Percentiles rank a stretch among this genome's conserved stretches.
These are phyloP conservation scores for Globodera rostochiensis DNA, from an alignment of 1,140 invertebrate species.

Conservation along the genomic window DNA sequence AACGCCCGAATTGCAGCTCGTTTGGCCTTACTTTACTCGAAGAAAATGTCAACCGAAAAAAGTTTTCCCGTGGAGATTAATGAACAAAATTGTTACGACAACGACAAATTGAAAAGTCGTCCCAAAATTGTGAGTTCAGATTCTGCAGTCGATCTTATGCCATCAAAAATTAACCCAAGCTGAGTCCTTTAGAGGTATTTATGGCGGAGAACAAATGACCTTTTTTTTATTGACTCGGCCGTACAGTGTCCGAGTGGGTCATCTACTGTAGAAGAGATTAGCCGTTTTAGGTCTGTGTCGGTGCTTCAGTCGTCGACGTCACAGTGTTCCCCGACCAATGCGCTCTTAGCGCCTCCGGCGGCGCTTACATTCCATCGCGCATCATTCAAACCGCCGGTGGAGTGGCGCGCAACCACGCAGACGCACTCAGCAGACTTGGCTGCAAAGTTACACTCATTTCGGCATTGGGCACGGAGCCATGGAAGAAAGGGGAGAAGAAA, in stretches of 20 bases:
- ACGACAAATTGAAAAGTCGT: slow-evolving; percentile 14
- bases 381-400: slow-evolving; percentile 76
- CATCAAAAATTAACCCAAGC: too few relatives aligned
- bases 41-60: slow-evolving; percentile 29
- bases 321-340: slow-evolving; percentile 71
- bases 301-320: slow-evolving; percentile 79
- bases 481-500: background rate
- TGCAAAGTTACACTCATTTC: slow-evolving; percentile 75
- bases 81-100: slow-evolving; percentile 2
- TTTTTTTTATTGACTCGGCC: background rate
- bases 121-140: slow-evolving; percentile 36
- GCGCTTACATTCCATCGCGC: slow-evolving; percentile 75
- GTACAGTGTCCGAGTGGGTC: background rate
- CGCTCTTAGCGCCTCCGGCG: slow-evolving; percentile 73
- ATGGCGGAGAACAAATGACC: too few relatives aligned
- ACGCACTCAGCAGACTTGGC: slow-evolving; percentile 77
- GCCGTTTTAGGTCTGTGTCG: slow-evolving; percentile 77
- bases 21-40: slow-evolving; percentile 72
- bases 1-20: slow-evolving; percentile 82
- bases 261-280: slow-evolving; percentile 4
- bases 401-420: slow-evolving; percentile 86
- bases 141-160: too few relatives aligned
- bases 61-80: background rate
- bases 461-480: slow-evolving; percentile 76
- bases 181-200: too few relatives aligned